Conservation (phyloP, 2,797 vertebrate species). For the Diglossa cyanea region DNA sequence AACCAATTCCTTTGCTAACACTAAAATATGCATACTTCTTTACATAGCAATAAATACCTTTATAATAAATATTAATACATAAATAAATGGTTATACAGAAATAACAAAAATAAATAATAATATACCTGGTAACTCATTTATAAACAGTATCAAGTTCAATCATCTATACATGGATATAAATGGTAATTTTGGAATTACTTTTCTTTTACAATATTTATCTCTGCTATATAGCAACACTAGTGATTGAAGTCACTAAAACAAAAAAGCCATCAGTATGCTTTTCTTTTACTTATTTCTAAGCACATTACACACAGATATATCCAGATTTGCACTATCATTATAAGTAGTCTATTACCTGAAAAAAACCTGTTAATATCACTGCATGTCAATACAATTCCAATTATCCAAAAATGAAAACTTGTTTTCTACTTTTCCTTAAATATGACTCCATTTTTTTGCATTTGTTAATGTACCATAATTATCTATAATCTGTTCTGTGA, state of each 20-base stretch:
- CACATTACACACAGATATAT: neutral
- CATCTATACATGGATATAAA: neutral
- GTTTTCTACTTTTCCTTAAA: neutral
- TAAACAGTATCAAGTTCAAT: neutral
- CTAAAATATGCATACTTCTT: neutral
- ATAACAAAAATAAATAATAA: neutral
- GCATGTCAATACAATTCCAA: neutral
- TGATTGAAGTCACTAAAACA: neutral
- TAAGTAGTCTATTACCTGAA: neutral
- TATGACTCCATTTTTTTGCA: neutral
- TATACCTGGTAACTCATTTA: neutral
- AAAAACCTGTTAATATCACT: neutral
- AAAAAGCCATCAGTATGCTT: neutral
- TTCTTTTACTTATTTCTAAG: neutral
- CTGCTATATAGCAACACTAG: neutral
- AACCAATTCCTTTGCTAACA: neutral
- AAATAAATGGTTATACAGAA: neutral
- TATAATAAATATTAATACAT: neutral
- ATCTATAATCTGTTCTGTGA: neutral
- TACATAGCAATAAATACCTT: neutral
- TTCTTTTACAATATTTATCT: neutral
- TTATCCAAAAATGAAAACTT: neutral
- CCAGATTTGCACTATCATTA: neutral
- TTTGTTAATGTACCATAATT: constrained; percentile 7
- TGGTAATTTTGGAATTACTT: neutral